These are phyloP conservation scores for Pyrocephalus nanus DNA, from an alignment of 2,797 vertebrate genomes.

Conservation along the genomic window DNA sequence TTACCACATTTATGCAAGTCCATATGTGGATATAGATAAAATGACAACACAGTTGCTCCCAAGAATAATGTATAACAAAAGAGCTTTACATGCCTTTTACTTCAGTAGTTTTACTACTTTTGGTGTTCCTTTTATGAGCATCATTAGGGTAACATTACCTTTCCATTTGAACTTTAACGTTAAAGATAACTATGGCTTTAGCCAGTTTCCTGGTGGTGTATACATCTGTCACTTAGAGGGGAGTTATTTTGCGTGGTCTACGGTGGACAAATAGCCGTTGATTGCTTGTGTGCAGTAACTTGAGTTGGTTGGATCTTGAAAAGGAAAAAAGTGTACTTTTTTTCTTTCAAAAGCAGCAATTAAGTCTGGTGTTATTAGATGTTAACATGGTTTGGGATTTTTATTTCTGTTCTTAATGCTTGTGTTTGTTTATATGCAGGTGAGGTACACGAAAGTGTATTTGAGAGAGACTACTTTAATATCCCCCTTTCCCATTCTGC, in stretches of 20 bases:
- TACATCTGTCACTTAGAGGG: neutral
- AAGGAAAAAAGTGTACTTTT: neutral
- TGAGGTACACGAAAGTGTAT: slow-evolving; percentile 92
- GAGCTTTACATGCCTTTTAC: neutral
- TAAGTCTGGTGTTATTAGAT: neutral
- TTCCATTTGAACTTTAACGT: neutral
- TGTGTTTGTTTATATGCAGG: slow-evolving; percentile 71
- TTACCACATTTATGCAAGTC: neutral
- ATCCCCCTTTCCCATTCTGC: slow-evolving; percentile 92
- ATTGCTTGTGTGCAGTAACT: neutral
- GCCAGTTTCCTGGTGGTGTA: neutral
- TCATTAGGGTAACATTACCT: neutral
- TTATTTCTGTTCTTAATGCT: neutral
- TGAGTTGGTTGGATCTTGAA: neutral
- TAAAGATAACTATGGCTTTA: neutral
- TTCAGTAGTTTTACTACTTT: neutral
- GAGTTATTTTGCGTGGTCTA: neutral
- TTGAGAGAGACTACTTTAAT: slow-evolving; percentile 91
- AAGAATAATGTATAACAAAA: fast-evolving
- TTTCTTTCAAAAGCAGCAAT: neutral
- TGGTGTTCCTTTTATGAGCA: neutral
- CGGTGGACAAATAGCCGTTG: neutral
- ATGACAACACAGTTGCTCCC: neutral
- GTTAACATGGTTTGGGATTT: neutral
- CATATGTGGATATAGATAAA: neutral